Evolutionary conservation across 2,797 vertebrate species (phyloP).

Genomic region (Myioborus miniatus): DNA sequence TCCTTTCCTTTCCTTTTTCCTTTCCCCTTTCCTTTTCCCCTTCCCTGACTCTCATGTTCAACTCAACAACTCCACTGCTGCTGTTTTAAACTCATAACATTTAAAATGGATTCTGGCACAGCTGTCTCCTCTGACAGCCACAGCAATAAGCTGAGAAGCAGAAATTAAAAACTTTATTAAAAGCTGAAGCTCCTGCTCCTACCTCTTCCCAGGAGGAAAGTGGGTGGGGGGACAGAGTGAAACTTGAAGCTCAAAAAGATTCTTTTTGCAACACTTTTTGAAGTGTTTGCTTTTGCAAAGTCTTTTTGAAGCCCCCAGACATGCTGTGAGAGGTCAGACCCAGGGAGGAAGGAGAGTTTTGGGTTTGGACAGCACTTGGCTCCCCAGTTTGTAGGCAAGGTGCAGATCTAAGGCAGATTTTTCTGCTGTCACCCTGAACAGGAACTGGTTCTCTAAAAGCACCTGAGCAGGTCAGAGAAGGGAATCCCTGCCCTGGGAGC

Average conservation of each 20-base stretch:
- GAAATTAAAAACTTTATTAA: background rate
- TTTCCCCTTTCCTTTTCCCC: background rate
- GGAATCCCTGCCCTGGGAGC: background rate
- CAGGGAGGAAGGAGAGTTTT: background rate
- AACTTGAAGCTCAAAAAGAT: background rate
- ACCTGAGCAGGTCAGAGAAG: background rate
- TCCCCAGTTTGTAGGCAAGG: background rate
- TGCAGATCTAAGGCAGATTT: background rate
- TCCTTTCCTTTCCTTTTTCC: background rate
- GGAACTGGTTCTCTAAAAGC: background rate
- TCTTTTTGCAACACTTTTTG: background rate
- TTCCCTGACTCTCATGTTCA: background rate
- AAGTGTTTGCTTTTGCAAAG: too few relatives aligned
- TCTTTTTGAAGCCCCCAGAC: background rate
- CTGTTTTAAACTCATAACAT: background rate
- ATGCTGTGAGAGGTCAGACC: background rate
- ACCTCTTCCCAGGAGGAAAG: background rate
- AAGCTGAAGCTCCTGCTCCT: background rate
- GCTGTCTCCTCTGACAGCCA: background rate
- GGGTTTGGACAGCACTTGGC: background rate
- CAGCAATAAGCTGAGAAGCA: background rate
- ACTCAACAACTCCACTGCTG: background rate
- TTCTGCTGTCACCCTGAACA: background rate
- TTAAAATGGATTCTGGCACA: background rate
- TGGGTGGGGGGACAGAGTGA: fast-evolving